Evolutionary conservation across 2,888 invertebrate genomes (phyloP), one percentile per base, ranked within the genome.

Genomic region (Gymnoscelis rufifasciata): DNA sequence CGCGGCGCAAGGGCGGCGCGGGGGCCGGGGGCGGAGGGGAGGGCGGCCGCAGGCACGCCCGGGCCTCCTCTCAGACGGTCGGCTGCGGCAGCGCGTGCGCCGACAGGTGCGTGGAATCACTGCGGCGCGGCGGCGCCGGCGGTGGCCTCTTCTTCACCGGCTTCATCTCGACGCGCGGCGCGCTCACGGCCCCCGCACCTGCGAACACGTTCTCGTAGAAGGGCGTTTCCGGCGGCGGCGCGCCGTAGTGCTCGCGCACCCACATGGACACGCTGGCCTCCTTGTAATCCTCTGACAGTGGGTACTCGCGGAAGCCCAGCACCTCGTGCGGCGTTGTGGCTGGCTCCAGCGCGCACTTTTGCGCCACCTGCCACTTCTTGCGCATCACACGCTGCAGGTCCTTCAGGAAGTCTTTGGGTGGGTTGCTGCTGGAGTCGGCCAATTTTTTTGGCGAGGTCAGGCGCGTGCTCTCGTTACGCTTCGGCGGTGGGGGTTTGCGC

Each of bases 341-440:
- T 8, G 93, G 92, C 73, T 97, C 96, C 14, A 94, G 82, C 76
- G 96, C 95, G 69, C 97, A 96, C 71, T 97, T 97, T 68, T 97
- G 96, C 2, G 97, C 96, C 0, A 97, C 96, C 67, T 96, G 95
- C 95, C 95, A 95, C 68, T 97, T 97, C 69, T 96, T 96, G 57
- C 95, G 91, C 95, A 97, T 97, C 0, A 97, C 97, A 40, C 96
- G 90, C 69, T 97, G 97, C 37, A 97, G 86, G 74, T 97, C 97
- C 70, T 94, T 94, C 33, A 97, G 87, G 68, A 97, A 97, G 47
- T 95, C 95, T 15, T 92, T 92, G 0, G 94, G 94, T 1, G 95
- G 94, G 64, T 93, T 93, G 56, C 92, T 92, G 47, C 90, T 90
- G 0, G 92, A 92, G 47, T 94, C 94, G 0, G 91, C 90, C 19